Evolutionary conservation across 1,140 invertebrate species (phyloP), one percentile per base, ranked within the genome.

Genomic region (Agrilus planipennis): DNA sequence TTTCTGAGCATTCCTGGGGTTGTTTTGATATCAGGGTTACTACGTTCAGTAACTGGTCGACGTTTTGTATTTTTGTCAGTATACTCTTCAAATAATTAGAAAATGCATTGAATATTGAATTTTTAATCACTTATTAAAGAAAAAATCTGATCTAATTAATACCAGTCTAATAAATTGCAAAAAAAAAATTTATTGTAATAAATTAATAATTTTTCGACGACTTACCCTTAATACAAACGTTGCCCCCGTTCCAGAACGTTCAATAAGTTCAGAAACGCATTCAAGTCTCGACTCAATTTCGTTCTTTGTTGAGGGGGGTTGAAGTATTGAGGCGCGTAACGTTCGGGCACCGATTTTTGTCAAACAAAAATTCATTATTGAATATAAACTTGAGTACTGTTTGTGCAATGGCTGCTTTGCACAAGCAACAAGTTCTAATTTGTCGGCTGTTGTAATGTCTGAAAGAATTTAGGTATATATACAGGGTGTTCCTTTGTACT

Each of bases 271-370:
- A 41, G 75, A 64, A 0, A 93, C 73, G 38, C 79, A 79, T 49
- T 82, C 70, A 30, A 83, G 70, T 29, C 87, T 67, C 3, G 72
- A 62, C 42, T 71, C 62, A 36, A 92, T 88, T 0, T 77, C 67
- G 5, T 69, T 51, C 42, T 69, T 47, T 42, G 81, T 71, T 55
- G 69, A 77, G 4, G 77, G 72, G 1, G 88, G 88, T 57, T 92
- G 86, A n/a, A 93, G 64, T 41, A 93, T 79, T 17, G 76, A 76
- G 1, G 84, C 79, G 39, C 89, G 63, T 4, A 96, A 65, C 2
- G 82, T 65, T 42, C 86, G 64, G 19, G 75, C 66, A 3, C 91
- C 91, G 27, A 82, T 77, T 30, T 68, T 62, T 2, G 90, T 94
- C 27, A 76, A 72, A 32, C 86, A 91, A 34, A 76, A 70, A 52